Evolutionary conservation across 2,113 vertebrate genomes (phyloP).

Genomic region (Oryzias celebensis): DNA sequence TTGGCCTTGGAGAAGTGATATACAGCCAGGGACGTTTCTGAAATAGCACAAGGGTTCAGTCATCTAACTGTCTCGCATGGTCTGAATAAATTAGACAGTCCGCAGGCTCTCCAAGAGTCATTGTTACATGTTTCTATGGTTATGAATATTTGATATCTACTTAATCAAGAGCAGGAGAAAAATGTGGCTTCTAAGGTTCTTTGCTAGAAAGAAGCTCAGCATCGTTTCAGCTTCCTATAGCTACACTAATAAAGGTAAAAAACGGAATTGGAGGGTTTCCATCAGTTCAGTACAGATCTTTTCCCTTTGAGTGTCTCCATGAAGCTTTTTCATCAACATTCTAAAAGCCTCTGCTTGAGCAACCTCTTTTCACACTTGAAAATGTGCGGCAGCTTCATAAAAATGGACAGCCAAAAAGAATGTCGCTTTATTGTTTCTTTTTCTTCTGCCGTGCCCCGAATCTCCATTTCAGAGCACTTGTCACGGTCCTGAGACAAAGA

Average conservation of each 20-base stretch:
- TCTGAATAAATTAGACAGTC: constrained; percentile 63
- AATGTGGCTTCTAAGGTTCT: constrained; percentile 44
- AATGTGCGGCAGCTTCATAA: constrained; percentile 68
- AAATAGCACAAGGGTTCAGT: constrained; percentile 68
- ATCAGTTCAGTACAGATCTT: constrained; percentile 36
- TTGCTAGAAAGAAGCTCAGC: constrained; percentile 27
- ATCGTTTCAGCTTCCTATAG: constrained; percentile 27
- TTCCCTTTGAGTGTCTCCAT: constrained; percentile 71
- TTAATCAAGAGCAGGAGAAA: constrained; percentile 60
- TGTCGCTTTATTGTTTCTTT: constrained; percentile 48
- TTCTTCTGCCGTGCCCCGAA: constrained; percentile 27
- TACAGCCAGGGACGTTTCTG: constrained; percentile 62
- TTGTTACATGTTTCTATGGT: constrained; percentile 66
- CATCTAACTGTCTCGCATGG: constrained; percentile 53
- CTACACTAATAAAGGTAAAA: constrained; percentile 39
- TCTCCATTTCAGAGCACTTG: constrained; percentile 62
- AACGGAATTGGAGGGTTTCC: constrained; percentile 33
- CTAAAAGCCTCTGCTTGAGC: constrained; percentile 75
- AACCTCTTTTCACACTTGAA: constrained; percentile 68
- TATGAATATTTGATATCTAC: constrained; percentile 64
- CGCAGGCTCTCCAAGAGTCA: constrained; percentile 55
- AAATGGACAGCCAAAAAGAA: constrained; percentile 59
- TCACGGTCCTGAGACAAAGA: constrained; percentile 67
- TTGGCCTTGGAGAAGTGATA: constrained; percentile 55
- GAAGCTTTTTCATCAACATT: constrained; percentile 76